Evolutionary conservation across 2,888 invertebrate species (phyloP), one percentile per base, ranked within the genome.

Genomic region (Elgonia sp.): DNA sequence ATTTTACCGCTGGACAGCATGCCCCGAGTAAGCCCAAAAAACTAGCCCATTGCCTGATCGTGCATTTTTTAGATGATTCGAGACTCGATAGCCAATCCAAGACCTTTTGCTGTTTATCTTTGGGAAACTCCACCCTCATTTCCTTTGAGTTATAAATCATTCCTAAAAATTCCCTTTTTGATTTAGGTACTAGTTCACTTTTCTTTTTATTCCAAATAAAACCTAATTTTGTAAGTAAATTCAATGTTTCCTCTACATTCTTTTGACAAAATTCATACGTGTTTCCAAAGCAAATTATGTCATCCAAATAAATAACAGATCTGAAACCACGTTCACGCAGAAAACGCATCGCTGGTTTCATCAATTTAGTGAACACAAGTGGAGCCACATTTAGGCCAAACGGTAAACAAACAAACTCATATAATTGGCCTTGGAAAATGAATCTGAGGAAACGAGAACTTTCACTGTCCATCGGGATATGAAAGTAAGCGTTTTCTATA

Each of bases 381-480:
- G 89, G 90, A 1, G 88, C 89, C 2, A 88, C 85, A 14, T 80
- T 89, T 37, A 90, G 39, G 0, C 89, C 88, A 50, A 91, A 91
- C 0, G 87, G 88, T 9, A 91, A 18, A 46, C 88, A 90, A 3
- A 53, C 67, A 80, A 89, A 91, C 12, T 91, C 84, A 42, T 73
- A 89, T 0, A 88, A 10, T 62, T 87, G 76, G 5, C 16, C 60
- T 10, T 86, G 0, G 39, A 90, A 91, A 42, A 42, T 82, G 21
- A 91, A 90, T n/a, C 89, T 75, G 10, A 91, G 37, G 63, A 67
- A 91, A 55, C 88, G 69, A 42, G 70, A 62, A 37, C 70, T 82
- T 21, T 69, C 29, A 2, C 5, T 29, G 29, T 29, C 5, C 29
- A 89, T 50, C 3, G 89, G 86, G 0, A 91, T 21, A 20, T 82